Evolutionary conservation across 2,888 invertebrate species (phyloP).

Genomic region (Bellardia pandia): DNA sequence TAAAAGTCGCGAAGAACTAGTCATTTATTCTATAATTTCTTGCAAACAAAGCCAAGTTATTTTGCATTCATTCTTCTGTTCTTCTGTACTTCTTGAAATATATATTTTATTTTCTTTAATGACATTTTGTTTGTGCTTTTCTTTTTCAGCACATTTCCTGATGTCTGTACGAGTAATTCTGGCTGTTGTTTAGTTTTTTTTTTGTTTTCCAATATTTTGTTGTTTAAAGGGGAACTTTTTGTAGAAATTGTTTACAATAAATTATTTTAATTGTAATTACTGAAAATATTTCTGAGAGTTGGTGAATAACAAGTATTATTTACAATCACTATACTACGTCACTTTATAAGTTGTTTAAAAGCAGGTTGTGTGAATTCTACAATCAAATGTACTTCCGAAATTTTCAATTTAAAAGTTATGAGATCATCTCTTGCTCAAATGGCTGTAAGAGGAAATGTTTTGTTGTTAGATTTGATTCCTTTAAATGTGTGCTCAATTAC

Average conservation of each 20-base stretch:
- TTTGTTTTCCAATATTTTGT: not conserved
- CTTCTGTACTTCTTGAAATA: constrained; percentile 33
- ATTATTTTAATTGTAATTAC: not conserved
- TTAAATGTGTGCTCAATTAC: no score
- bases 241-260: not conserved
- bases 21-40: constrained; percentile 10
- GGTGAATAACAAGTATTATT: not conserved
- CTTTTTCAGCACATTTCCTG: constrained; percentile 51
- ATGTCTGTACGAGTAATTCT: constrained; percentile 22
- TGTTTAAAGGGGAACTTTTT: constrained; percentile 32
- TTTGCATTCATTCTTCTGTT: constrained; percentile 4
- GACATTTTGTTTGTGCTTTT: constrained; percentile 27
- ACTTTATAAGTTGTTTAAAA: no score
- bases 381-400: no score
- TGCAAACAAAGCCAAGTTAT: constrained; percentile 41
- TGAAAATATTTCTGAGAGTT: constrained; percentile 26
- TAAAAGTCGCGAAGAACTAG: not conserved
- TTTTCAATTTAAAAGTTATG: no score
- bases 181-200: constrained; percentile 12
- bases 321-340: no score
- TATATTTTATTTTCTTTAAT: constrained; percentile 47
- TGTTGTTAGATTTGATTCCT: not conserved
- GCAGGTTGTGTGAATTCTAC: no score
- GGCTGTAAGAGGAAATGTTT: not conserved
- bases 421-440: no score